A percentile compares a stretch with the other conserved stretches of the same genome.
phyloP scores from a whole-genome alignment of 2,888 invertebrate species.

The Hypomecis atomaria region DNA sequence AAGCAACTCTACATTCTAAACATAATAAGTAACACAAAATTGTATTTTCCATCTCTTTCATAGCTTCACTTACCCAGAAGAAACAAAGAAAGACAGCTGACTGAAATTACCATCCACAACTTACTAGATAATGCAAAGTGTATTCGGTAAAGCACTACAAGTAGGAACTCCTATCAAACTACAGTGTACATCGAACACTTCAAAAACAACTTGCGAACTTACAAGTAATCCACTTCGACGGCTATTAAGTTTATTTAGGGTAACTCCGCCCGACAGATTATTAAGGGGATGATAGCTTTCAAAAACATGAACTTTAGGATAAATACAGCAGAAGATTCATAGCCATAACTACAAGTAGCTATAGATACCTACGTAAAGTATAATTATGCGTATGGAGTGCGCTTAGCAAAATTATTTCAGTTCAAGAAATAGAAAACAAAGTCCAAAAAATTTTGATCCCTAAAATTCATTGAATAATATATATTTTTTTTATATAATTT shows the following conservation, averaged over 20 bases:
- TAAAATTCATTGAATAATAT: no score
- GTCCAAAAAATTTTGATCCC: no score
- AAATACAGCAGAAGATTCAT: no score
- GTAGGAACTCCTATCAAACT: conserved; percentile 20
- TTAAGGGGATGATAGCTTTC: conserved; percentile 19
- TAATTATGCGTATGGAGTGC: no score
- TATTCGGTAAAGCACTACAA: conserved; percentile 12
- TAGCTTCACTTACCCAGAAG: neutral
- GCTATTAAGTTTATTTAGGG: conserved; percentile 41
- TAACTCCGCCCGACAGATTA: conserved; percentile 27
- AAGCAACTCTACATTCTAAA: no score
- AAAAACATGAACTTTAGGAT: neutral
- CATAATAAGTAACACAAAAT: no score
- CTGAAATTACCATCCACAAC: conserved; percentile 1
- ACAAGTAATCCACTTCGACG: conserved; percentile 40
- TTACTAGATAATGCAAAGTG: conserved; percentile 14
- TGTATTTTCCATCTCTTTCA: no score
- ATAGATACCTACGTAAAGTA: no score
- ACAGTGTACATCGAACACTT: conserved; percentile 24
- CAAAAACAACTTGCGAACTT: conserved; percentile 34
- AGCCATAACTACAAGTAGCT: no score
- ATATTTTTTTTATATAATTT: no score
- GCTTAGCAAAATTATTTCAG: no score
- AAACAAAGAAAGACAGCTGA: neutral
- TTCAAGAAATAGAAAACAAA: no score